Conservation (phyloP, 2,797 vertebrate species). For the Phoeniculus purpureus region DNA sequence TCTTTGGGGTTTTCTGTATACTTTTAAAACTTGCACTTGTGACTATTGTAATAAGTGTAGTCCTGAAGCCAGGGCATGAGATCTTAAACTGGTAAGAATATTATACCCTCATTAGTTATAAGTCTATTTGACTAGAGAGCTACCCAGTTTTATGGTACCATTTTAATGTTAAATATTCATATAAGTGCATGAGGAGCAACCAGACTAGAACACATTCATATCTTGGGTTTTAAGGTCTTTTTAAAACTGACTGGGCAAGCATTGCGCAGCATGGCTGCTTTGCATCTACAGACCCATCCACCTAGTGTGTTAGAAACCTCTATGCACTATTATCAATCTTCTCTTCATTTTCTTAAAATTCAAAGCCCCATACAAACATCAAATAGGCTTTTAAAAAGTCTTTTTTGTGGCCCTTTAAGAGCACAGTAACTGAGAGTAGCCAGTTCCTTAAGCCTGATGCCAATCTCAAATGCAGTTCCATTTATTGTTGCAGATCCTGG, state of each 20-base stretch:
- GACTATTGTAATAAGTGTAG: constrained; percentile 20
- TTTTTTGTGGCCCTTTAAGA: not conserved
- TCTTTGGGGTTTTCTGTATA: constrained; percentile 20
- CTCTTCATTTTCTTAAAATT: not conserved
- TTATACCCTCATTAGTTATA: not conserved
- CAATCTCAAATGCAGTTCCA: not conserved
- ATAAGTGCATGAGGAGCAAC: constrained; percentile 27
- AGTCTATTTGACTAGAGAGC: constrained; percentile 33
- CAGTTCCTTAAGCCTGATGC: not conserved
- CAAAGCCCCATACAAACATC: not conserved
- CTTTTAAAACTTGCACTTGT: constrained; percentile 24
- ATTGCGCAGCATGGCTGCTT: constrained; percentile 21
- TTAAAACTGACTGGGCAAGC: not conserved
- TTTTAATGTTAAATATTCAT: constrained; percentile 38
- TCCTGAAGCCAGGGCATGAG: constrained; percentile 9
- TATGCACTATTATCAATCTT: not conserved
- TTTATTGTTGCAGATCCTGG: not conserved
- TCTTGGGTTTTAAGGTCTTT: not conserved
- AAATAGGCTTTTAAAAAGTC: not conserved
- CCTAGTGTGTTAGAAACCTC: not conserved
- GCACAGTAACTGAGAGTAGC: not conserved
- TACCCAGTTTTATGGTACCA: constrained; percentile 10
- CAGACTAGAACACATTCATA: not conserved
- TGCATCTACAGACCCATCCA: not conserved
- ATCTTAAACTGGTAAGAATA: constrained; percentile 10